phyloP scores from a whole-genome alignment of 2,113 vertebrate species.

The Hipposideros armiger region DNA sequence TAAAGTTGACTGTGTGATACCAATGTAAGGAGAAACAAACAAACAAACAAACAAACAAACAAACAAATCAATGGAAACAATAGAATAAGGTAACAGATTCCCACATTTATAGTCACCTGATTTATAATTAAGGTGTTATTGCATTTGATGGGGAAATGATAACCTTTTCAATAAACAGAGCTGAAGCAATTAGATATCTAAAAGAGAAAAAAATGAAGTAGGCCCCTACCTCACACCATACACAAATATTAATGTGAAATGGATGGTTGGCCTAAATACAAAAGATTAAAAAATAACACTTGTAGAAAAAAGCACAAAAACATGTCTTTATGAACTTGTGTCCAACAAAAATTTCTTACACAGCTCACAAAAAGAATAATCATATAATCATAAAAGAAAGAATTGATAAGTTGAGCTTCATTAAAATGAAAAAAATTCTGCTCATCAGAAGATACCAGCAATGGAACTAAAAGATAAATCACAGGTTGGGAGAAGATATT shows the following conservation, averaged over 20 bases:
- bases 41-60: neutral
- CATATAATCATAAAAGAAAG: neutral
- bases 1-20: neutral
- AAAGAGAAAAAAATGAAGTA: neutral
- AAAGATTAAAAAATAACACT: constrained; percentile 24
- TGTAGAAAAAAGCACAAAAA: neutral
- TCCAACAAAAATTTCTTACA: neutral
- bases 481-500: neutral
- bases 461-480: neutral
- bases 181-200: neutral
- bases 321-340: neutral
- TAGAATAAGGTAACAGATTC: neutral
- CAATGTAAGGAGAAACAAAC: neutral
- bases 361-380: neutral
- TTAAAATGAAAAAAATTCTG: constrained; percentile 44
- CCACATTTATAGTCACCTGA: neutral
- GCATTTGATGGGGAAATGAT: neutral
- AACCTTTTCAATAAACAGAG: neutral
- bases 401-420: neutral
- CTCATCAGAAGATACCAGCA: neutral
- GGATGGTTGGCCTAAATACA: neutral
- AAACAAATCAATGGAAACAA: neutral
- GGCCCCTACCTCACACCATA: neutral
- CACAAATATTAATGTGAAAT: neutral
- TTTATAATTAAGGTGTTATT: neutral